Base-by-base conservation (phyloP, 1,140 invertebrate species). In the Catajapyx aquilonaris region DNA sequence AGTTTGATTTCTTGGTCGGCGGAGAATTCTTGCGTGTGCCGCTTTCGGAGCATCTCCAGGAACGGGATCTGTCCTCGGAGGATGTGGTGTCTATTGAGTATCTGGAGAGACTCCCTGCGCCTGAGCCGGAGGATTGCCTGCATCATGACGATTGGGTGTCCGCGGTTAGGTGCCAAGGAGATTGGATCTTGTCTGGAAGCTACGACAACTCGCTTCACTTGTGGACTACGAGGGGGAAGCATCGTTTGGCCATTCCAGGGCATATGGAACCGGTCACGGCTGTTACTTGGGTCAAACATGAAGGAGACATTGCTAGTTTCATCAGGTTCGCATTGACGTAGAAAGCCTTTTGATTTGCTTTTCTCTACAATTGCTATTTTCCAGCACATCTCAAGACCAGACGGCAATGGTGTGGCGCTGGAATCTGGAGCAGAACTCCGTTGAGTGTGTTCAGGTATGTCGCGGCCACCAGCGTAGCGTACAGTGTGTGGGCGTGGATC, bases 61-160 rank as follows among this genome's bases (percentile, higher is more conserved):
- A 76, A 31, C 68, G 69, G 42, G 65, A 63, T 30, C 51, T 73
- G 11, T 77, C 75, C 1, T 71, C 68, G 25, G 85, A 90, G 60
- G 64, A 69, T 36, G 73, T 81, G 18, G 60, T 93, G 43, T 73
- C 83, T 39, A 64, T 95, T 35, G 88, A 95, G 61, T 95, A 93
- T 62, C 57, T 94, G 22, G 79, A 87, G 54, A 69, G 77, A 46
- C 72, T 76, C 44, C 81, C 85, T 31, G 73, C 87, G 2, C 91
- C 90, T 1, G 69, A 81, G 50, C 88, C 88, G 9, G 69, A 87
- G 52, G 78, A 93, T 52, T 84, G 80, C 50, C 61, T 95, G 34
- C 66, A 86, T 48, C 87, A 94, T 54, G 85, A 95, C 60, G 90
- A 96, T 56, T 96, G 91, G 91, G 84, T 96, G 9, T 76, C 79